Percentiles rank a stretch among this genome's conserved stretches.
These are phyloP conservation scores for Meteorus cinctellus DNA, from an alignment of 2,888 invertebrate genomes.

Conservation along the genomic window DNA sequence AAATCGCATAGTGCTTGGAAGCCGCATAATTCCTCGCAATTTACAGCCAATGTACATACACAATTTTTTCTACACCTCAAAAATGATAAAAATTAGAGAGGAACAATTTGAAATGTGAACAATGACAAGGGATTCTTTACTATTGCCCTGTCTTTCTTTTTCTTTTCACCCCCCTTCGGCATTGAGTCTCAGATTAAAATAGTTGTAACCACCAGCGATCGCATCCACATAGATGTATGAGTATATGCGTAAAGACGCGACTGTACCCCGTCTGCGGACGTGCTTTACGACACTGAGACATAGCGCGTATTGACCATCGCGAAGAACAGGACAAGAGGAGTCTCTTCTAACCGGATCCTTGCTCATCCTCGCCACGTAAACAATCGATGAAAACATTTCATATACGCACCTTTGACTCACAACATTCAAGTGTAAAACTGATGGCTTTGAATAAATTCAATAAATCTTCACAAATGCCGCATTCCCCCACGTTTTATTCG, in stretches of 20 bases:
- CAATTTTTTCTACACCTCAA: background rate
- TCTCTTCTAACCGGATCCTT: slow-evolving; percentile 19
- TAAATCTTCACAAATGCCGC: background rate
- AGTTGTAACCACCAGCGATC: background rate
- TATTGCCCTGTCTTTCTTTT: background rate
- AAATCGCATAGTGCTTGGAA: background rate
- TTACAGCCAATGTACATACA: background rate
- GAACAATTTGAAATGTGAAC: background rate
- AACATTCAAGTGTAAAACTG: background rate
- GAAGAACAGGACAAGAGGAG: background rate
- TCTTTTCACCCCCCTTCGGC: background rate
- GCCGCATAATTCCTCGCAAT: background rate
- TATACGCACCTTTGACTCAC: slow-evolving; percentile 13
- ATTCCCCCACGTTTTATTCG: background rate
- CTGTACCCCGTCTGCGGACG: slow-evolving; percentile 34
- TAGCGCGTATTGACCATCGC: slow-evolving; percentile 6
- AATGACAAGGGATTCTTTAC: slow-evolving; percentile 3
- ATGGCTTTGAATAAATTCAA: slow-evolving; percentile 2
- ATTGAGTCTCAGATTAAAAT: slow-evolving; percentile 19
- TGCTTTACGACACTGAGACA: slow-evolving; percentile 35
- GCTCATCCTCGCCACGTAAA: slow-evolving; percentile 30
- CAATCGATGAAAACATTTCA: slow-evolving; percentile 21
- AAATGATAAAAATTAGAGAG: background rate
- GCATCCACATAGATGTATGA: background rate
- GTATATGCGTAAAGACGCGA: slow-evolving; percentile 1